Evolutionary conservation across 2,797 vertebrate species (phyloP).

Genomic region (Enteromius radiatus): DNA sequence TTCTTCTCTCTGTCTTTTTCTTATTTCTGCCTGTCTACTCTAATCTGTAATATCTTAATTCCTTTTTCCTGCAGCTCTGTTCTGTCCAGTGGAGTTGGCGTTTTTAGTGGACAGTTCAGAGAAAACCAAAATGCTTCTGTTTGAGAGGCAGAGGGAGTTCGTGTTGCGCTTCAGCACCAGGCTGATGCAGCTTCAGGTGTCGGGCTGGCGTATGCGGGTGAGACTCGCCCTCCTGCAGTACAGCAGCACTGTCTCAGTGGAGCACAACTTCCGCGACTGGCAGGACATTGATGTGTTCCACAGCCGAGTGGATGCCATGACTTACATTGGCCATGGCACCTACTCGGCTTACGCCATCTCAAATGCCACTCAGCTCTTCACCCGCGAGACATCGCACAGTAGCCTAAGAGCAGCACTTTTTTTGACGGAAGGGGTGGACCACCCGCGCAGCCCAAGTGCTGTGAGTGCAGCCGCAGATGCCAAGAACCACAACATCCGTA

Average conservation of each 20-base stretch:
- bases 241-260: constrained; percentile 84
- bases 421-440: constrained; percentile 85
- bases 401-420: constrained; percentile 82
- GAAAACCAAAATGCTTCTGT: constrained; percentile 79
- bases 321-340: constrained; percentile 86
- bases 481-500: constrained; percentile 80
- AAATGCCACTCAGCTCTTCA: constrained; percentile 84
- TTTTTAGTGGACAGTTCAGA: constrained; percentile 92
- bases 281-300: constrained; percentile 85
- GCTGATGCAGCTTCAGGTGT: constrained; percentile 74
- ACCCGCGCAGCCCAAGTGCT: constrained; percentile 84
- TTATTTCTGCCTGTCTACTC: neutral
- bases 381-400: constrained; percentile 73
- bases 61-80: constrained; percentile 58
- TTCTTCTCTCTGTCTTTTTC: neutral
- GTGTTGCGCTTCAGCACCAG: constrained; percentile 76
- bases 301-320: constrained; percentile 76
- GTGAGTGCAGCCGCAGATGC: constrained; percentile 77
- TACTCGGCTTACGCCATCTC: constrained; percentile 85
- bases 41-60: neutral
- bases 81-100: constrained; percentile 78
- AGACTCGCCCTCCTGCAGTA: constrained; percentile 85
- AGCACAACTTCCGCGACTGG: constrained; percentile 87
- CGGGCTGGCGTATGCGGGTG: constrained; percentile 73
- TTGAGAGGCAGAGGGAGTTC: constrained; percentile 84